Evolutionary conservation across 2,113 vertebrate species (phyloP).

Genomic region (Trichomycterus rosablanca): DNA sequence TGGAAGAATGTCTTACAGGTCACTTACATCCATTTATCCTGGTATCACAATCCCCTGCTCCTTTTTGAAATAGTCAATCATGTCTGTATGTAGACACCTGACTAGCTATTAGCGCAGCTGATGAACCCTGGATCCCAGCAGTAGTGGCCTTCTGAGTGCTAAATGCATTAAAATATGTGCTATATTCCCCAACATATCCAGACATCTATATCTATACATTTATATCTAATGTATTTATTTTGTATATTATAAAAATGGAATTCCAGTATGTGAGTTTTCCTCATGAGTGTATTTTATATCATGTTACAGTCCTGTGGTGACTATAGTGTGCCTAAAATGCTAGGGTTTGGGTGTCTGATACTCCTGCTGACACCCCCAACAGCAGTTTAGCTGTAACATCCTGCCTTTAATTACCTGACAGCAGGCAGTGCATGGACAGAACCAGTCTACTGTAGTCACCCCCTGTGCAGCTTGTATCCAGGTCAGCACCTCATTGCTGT

Average conservation of each 20-base stretch:
- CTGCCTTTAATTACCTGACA: slow-evolving; percentile 57
- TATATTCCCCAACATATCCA: too few relatives aligned
- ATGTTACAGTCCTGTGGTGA: background rate
- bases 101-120: too few relatives aligned
- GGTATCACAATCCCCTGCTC: too few relatives aligned
- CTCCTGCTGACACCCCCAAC: slow-evolving; percentile 11
- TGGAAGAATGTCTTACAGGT: too few relatives aligned
- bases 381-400: slow-evolving; percentile 46
- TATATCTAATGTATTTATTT: too few relatives aligned
- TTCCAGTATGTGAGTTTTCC: background rate
- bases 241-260: background rate
- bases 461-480: slow-evolving; percentile 17
- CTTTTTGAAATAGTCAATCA: too few relatives aligned
- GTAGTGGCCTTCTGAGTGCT: too few relatives aligned
- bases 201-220: too few relatives aligned
- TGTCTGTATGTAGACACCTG: too few relatives aligned
- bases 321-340: background rate
- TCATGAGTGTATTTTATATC: background rate
- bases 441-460: slow-evolving; percentile 37
- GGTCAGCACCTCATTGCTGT: slow-evolving; percentile 52
- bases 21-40: too few relatives aligned
- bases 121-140: too few relatives aligned
- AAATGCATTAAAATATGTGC: too few relatives aligned
- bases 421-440: slow-evolving; percentile 34
- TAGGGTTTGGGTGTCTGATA: slow-evolving; percentile 17